Evolutionary conservation across 2,113 vertebrate genomes (phyloP), one percentile per base, ranked within the genome.

Genomic region (Eidolon helvum): DNA sequence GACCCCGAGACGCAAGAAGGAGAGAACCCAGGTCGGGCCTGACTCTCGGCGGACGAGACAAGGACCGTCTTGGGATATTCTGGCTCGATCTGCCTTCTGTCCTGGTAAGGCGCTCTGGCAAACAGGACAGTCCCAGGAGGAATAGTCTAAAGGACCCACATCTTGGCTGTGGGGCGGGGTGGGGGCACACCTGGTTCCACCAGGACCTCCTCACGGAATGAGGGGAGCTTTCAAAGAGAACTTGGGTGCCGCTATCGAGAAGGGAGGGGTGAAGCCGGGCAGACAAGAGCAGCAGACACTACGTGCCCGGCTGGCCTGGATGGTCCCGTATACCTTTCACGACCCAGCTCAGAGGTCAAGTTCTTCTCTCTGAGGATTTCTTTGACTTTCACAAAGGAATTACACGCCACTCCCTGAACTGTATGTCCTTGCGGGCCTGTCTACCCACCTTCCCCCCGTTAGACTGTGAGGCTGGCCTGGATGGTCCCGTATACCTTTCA

Each of bases 381-480:
- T 69, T 12, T 50, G 53, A 72, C 79, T 61, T 72, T 43, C 45
- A 38, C 63, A 22, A 21, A 38, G 45, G 33, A 61, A 90, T 26
- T 10, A 33, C 18, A 16, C 6, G 21, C 53, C 8, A 35, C 28
- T 43, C 55, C 33, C 63, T 80, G 71, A 71, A 57, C 3, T 30
- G 26, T 1, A 40, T 88, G 24, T 19, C 24, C n/a, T 4, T 5
- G 26, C 11, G 28, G 40, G 19, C 18, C 50, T 22, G 18, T 43
- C 63, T 24, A 0, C 4, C 16, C 21, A 2, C 22, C 22, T 0
- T 1, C 1, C 1, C n/a, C n/a, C 7, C 40, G 14, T 63, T 0
- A 30, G 21, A 45, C 40, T n/a, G 43, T 16, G 68, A 10, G 16
- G 10, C n/a, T 16, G 40, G 26, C 63, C 59, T 3, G 38, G 40